phyloP scores from a whole-genome alignment of 2,888 invertebrate species.

The Agonopterix subpropinquella region DNA sequence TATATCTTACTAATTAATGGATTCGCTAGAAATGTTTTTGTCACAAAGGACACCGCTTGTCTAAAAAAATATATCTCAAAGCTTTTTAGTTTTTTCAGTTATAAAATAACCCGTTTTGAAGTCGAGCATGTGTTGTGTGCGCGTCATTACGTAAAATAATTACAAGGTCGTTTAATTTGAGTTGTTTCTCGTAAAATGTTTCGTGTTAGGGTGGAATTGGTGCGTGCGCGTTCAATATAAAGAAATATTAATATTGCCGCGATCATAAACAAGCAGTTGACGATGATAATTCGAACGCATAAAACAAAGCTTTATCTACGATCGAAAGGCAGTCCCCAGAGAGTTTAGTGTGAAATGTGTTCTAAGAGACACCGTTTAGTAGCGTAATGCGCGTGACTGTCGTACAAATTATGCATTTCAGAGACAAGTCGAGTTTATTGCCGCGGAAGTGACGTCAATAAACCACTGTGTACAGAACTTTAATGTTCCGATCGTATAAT shows the following conservation, averaged over 20 bases:
- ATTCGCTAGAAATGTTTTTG: constrained; percentile 62
- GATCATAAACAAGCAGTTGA: constrained; percentile 65
- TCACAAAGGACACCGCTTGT: constrained; percentile 60
- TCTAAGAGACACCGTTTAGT: constrained; percentile 73
- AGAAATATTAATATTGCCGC: constrained; percentile 65
- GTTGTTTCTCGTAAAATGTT: neutral
- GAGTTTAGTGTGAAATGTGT: constrained; percentile 74
- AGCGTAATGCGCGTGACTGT: constrained; percentile 71
- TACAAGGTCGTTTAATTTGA: constrained; percentile 16
- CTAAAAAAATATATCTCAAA: constrained; percentile 26
- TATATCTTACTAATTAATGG: constrained; percentile 73
- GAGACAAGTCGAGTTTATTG: constrained; percentile 71
- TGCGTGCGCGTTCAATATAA: constrained; percentile 60
- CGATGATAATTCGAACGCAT: constrained; percentile 68
- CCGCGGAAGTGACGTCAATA: constrained; percentile 72
- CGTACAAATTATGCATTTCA: constrained; percentile 73
- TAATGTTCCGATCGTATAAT: constrained; percentile 64
- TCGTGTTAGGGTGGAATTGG: constrained; percentile 21
- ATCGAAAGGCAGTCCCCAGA: constrained; percentile 57
- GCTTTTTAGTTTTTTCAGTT: constrained; percentile 7
- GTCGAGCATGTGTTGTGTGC: constrained; percentile 12
- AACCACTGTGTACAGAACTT: constrained; percentile 67
- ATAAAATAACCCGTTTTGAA: constrained; percentile 8
- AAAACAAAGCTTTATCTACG: constrained; percentile 70
- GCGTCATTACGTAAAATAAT: constrained; percentile 10